Base-by-base conservation (phyloP, 2,888 invertebrate species). In the Lasioglossum morio region DNA sequence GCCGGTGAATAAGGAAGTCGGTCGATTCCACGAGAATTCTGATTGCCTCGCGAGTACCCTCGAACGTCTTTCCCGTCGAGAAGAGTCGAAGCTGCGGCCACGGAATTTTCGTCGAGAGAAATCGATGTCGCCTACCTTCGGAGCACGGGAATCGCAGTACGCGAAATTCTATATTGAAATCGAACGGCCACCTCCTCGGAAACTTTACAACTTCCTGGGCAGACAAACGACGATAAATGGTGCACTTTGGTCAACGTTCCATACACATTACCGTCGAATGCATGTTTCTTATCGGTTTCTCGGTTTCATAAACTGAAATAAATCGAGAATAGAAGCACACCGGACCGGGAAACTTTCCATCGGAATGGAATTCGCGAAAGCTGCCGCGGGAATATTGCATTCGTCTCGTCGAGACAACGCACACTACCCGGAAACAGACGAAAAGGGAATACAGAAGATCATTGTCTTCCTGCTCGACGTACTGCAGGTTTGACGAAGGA, bases 191-290 rank as follows among this genome's bases (percentile, higher is more conserved):
- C 63, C 72, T 69, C n/a, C 82, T 46, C 69, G 82, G 73, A 76
- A 88, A 87, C 89, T 85, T 89, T 87, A 81, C 82, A 85, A 84
- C 81, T 89, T 85, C 85, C 77, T 69, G 72, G 57, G 77, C 82
- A 86, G 72, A 78, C 78, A 74, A 69, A 83, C 70, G 70, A 83
- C 83, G 77, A 80, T 87, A 85, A 89, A 87, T 85, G 85, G 75
- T 63, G 85, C 82, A 77, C 88, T 89, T 87, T 84, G 85, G 89
- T 82, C 85, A 81, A 89, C 85, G 82, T 79, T 77, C 57, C 66
- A 82, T 76, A 76, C 57, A 81, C 79, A 81, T 79, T 70, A 69
- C 80, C 72, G n/a, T 63, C 60, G 84, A 53, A 40, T 73, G 73
- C 27, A 48, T 43, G 53, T 53, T 34, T 78, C 77, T 79, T 69